These are phyloP conservation scores for Mobula birostris DNA, from an alignment of 2,113 vertebrate genomes.

Conservation along the genomic window DNA sequence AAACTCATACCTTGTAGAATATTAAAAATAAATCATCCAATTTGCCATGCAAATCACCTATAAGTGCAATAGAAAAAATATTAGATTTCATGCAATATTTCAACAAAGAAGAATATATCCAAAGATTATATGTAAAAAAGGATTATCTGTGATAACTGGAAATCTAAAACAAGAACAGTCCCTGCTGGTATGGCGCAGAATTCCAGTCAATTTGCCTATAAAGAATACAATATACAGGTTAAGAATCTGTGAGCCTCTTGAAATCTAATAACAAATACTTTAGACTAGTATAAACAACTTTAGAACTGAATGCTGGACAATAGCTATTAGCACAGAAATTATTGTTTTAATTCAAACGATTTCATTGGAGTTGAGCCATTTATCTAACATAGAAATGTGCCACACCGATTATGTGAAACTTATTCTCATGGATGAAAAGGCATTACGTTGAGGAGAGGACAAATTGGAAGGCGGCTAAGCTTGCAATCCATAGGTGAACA, in stretches of 20 bases:
- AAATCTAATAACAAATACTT: background rate
- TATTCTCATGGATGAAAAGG: too few species aligned
- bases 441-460: background rate
- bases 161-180: background rate
- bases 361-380: background rate
- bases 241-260: background rate
- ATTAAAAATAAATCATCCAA: constrained; percentile 79
- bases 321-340: background rate
- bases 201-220: too few species aligned
- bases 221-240: background rate
- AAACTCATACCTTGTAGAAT: constrained; percentile 68
- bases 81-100: background rate
- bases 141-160: background rate
- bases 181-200: background rate
- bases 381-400: background rate
- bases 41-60: constrained; percentile 87
- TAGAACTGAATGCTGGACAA: background rate
- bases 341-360: background rate
- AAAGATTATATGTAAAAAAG: background rate
- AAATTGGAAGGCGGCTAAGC: background rate
- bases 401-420: too few species aligned
- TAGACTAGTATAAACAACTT: background rate
- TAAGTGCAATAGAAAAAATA: background rate
- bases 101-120: background rate
- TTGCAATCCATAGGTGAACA: background rate